Conservation (phyloP, 2,113 vertebrate species). For the Calonectris borealis region DNA sequence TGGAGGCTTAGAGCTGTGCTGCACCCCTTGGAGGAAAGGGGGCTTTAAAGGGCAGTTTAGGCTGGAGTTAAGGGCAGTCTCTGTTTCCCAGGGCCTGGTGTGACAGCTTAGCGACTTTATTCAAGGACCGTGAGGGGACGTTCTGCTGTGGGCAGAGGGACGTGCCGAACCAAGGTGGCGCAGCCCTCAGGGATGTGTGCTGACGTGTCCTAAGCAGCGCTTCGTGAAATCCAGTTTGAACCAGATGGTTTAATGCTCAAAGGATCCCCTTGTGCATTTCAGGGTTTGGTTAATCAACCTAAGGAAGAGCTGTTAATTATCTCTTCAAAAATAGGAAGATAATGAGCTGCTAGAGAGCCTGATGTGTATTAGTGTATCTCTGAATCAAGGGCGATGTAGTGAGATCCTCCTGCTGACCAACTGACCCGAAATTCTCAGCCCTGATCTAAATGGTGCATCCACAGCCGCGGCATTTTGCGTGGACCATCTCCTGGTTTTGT, state of each 20-base stretch:
- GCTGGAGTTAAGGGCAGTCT: not conserved
- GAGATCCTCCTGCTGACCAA: not conserved
- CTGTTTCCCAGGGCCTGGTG: not conserved
- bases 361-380: not conserved
- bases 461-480: rapidly evolving
- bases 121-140: rapidly evolving
- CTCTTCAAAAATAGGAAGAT: not conserved
- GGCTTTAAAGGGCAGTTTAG: not conserved
- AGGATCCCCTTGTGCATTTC: not conserved
- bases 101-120: not conserved
- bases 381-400: not conserved
- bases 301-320: not conserved
- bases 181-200: not conserved
- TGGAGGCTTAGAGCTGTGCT: not conserved
- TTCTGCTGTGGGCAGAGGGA: not conserved
- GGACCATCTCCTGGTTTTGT: not conserved
- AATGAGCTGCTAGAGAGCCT: not conserved
- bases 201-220: not conserved
- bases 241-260: not conserved
- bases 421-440: not conserved
- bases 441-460: not conserved
- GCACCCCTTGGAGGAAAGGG: not conserved
- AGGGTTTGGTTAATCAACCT: not conserved
- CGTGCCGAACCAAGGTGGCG: not conserved
- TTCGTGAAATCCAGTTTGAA: not conserved